These are phyloP conservation scores for Carassius carassius DNA, from an alignment of 2,113 vertebrate species.

Conservation along the genomic window DNA sequence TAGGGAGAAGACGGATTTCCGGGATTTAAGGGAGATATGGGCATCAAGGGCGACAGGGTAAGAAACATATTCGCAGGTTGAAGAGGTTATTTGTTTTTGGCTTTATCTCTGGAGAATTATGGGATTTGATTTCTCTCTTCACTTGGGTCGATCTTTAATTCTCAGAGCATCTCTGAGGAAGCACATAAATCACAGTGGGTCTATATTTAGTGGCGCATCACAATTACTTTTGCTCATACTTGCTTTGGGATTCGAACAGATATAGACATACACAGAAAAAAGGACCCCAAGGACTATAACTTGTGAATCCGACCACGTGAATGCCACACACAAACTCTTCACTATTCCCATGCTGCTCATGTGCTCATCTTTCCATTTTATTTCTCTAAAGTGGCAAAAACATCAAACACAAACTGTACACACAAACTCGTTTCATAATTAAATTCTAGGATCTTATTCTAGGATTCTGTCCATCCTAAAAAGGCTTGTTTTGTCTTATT, in stretches of 20 bases:
- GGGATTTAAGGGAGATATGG: conserved; percentile 98
- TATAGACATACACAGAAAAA: not conserved
- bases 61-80: conserved; percentile 61
- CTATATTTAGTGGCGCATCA: not conserved
- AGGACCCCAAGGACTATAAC: not conserved
- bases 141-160: conserved; percentile 26
- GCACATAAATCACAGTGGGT: not conserved
- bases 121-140: conserved; percentile 12
- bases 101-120: conserved; percentile 18
- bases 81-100: conserved; percentile 13
- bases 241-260: conserved; percentile 4
- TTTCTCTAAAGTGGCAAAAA: not conserved
- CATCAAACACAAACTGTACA: conserved; percentile 5
- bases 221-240: not conserved
- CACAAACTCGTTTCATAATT: not conserved
- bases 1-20: conserved; percentile 99
- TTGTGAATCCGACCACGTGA: not conserved
- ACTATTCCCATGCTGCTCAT: not conserved
- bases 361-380: not conserved
- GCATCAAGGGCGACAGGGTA: conserved; percentile 95
- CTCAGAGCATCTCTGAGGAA: not conserved
- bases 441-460: not conserved
- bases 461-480: not conserved
- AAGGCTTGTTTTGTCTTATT: no score
- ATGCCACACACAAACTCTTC: not conserved